Evolutionary conservation across 2,888 invertebrate genomes (phyloP).

Genomic region (Lycia hirtaria): DNA sequence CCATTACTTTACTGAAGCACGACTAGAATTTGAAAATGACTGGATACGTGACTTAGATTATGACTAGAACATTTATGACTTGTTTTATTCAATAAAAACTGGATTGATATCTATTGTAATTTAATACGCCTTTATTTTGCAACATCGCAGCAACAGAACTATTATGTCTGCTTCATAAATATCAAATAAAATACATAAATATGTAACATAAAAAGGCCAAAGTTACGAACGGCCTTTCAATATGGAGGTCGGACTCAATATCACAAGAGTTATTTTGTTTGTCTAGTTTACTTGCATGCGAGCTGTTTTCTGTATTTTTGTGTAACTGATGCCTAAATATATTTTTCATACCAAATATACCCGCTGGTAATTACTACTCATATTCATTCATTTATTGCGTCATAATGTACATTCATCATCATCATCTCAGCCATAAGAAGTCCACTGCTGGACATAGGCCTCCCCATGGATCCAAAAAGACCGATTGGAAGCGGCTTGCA

Average conservation of each 20-base stretch:
- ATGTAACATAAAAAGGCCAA: slow-evolving; percentile 26
- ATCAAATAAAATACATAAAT: slow-evolving; percentile 27
- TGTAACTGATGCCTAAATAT: neutral
- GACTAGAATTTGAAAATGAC: no score
- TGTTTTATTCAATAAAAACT: no score
- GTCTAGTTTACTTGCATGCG: slow-evolving; percentile 1
- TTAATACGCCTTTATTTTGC: neutral
- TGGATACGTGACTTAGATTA: no score
- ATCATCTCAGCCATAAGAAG: no score
- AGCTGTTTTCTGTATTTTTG: neutral
- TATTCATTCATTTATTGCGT: no score
- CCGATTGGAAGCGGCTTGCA: no score
- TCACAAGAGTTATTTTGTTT: slow-evolving; percentile 17
- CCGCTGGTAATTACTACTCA: no score
- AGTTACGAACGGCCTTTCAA: slow-evolving; percentile 25
- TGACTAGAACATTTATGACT: no score
- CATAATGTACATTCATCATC: no score
- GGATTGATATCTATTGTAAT: neutral
- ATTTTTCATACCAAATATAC: neutral
- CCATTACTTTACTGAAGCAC: no score
- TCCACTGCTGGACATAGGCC: no score
- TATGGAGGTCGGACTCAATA: slow-evolving; percentile 28
- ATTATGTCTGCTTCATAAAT: slow-evolving; percentile 16
- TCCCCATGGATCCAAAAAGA: no score
- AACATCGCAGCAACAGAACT: slow-evolving; percentile 1